Evolutionary conservation across 2,888 invertebrate genomes (phyloP), one percentile per base, ranked within the genome.

Genomic region (Mythimna loreyi): DNA sequence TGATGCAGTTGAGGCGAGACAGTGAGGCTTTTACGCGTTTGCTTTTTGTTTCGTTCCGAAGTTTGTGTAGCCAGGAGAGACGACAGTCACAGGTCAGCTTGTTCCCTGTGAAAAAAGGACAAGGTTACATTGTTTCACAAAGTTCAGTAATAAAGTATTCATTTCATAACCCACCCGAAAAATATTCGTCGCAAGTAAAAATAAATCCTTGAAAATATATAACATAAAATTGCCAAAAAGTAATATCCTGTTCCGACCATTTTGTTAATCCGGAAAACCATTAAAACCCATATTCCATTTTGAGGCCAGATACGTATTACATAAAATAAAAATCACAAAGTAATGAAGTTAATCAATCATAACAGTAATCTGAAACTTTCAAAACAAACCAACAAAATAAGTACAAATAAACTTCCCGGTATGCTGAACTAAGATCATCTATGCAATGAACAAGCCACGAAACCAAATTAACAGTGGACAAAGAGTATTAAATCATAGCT

Each of bases 1-100:
- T 96, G 81, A 96, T 96, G 92, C 98, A 98, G 80, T 96, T 97
- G 67, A 98, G 95, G 60, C 97, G 97, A 74, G 97, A 97, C 33
- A 98, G 93, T 9, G 97, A 96, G 65, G 96, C 96, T 84, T 96
- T 97, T 57, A 98, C 95, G 77, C 97, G 96, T 82, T 96, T 96
- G 91, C 97, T 98, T 90, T 96, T 96, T 50, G 98, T 98, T 87
- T 97, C 97, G 91, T 97, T 97, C 67, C 97, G 96, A 61, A 98
- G 94, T 81, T 96, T 97, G 92, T 97, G 97, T 84, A 98, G 96
- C 98, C 98, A 98, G 62, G 97, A 96, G 63, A 98, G 96, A 25
- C 98, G 97, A 90, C 98, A 98, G 93, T 98, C 98, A 92, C 98
- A 98, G 80, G 97, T 96, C 89, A 98, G 96, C 86, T 97, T 97